A percentile compares a stretch with the other conserved stretches of the same genome.
Conservation (phyloP, 2,888 invertebrate species). For the Tromatobia lineatoria region DNA sequence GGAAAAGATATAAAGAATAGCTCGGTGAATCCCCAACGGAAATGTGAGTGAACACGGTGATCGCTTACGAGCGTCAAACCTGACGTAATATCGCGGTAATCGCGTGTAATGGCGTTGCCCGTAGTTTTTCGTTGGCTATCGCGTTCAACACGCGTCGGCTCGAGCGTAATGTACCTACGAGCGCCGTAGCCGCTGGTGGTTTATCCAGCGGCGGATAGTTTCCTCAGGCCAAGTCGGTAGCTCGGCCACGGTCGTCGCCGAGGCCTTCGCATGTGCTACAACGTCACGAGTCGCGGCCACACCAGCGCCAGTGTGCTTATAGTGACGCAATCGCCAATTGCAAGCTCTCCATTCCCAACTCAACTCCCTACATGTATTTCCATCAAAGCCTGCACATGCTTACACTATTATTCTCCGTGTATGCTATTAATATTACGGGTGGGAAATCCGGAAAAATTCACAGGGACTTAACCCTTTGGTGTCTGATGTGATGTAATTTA, state of each 20-base stretch:
- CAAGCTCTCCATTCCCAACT: slow-evolving; percentile 15
- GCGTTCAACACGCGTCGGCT: neutral
- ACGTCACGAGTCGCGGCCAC: slow-evolving; percentile 33
- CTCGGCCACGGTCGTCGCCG: slow-evolving; percentile 76
- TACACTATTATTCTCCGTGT: neutral
- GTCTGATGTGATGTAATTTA: no score
- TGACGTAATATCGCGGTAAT: slow-evolving; percentile 20
- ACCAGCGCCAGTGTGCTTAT: neutral
- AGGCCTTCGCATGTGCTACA: slow-evolving; percentile 74
- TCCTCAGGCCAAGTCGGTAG: slow-evolving; percentile 67
- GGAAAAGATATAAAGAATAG: neutral
- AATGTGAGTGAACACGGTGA: slow-evolving; percentile 4
- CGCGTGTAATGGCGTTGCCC: slow-evolving; percentile 19
- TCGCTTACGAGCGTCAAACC: slow-evolving; percentile 2
- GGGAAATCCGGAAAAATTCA: no score
- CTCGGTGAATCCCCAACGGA: slow-evolving; percentile 6
- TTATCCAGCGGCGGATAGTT: slow-evolving; percentile 67
- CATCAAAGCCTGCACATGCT: slow-evolving; percentile 7
- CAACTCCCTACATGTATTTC: slow-evolving; percentile 36
- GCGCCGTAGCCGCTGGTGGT: slow-evolving; percentile 40
- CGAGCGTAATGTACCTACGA: neutral
- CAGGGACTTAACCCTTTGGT: no score
- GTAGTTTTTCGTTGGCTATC: slow-evolving; percentile 3
- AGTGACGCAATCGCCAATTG: slow-evolving; percentile 53
- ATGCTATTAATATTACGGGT: neutral